Conservation (phyloP, 2,797 vertebrate genomes). For the Aeoliscus strigatus region DNA sequence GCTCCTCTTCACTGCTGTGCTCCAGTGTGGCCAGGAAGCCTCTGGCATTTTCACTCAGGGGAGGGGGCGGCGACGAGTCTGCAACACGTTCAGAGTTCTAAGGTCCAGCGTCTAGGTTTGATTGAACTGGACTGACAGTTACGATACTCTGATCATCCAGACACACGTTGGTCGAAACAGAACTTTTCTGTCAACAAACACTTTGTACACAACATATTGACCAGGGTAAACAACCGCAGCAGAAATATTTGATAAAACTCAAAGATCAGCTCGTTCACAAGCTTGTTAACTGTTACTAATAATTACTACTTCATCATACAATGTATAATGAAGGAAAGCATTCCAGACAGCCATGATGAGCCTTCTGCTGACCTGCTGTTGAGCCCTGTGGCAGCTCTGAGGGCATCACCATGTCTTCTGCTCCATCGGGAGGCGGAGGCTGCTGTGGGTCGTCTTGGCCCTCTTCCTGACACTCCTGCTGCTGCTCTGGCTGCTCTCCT, state of each 20-base stretch:
- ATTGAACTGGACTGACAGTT: too few relatives aligned
- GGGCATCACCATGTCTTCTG: slow-evolving; percentile 45
- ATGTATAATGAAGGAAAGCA: too few relatives aligned
- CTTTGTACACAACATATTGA: not conserved
- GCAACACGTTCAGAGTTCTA: slow-evolving; percentile 4
- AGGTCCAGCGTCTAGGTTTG: too few relatives aligned
- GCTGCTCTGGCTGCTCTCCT: slow-evolving; percentile 56
- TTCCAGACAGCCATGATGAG: too few relatives aligned
- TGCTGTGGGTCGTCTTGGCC: slow-evolving; percentile 44
- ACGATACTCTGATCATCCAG: too few relatives aligned
- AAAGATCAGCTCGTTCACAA: too few relatives aligned
- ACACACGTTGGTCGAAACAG: not conserved
- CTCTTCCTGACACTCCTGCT: slow-evolving; percentile 44
- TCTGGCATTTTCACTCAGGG: slow-evolving; percentile 80
- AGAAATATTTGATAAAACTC: too few relatives aligned
- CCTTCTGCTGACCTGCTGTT: slow-evolving; percentile 59
- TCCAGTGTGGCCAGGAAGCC: slow-evolving; percentile 82
- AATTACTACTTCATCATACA: too few relatives aligned
- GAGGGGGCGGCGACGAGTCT: slow-evolving; percentile 50
- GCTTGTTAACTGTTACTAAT: too few relatives aligned
- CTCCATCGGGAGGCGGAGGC: slow-evolving; percentile 44
- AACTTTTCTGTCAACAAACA: too few relatives aligned
- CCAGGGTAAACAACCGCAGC: not conserved
- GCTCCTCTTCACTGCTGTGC: slow-evolving; percentile 86
- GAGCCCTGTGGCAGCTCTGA: slow-evolving; percentile 39